Percentiles rank a stretch among this genome's conserved stretches.
Evolutionary conservation across 1,140 invertebrate species (phyloP).

Genomic region (Grapholita molesta): DNA sequence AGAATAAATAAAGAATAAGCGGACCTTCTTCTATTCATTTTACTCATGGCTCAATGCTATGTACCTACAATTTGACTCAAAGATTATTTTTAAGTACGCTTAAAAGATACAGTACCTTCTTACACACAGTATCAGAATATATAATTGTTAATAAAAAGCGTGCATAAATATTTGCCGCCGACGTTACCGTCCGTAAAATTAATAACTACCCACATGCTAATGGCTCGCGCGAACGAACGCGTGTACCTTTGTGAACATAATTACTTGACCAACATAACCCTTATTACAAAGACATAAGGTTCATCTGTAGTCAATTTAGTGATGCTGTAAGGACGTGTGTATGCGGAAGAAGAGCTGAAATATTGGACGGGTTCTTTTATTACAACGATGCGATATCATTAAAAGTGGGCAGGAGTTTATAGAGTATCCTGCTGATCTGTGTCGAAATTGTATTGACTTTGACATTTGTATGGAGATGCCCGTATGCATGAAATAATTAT

Average conservation of each 20-base stretch:
- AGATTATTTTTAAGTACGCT: too few species aligned
- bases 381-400: neutral
- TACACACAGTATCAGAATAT: too few species aligned
- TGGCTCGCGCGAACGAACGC: neutral
- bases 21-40: too few species aligned
- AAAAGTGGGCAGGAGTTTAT: neutral
- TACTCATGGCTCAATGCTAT: too few species aligned
- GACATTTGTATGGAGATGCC: neutral
- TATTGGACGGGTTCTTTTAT: slow-evolving; percentile 11
- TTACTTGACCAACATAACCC: neutral
- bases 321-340: neutral
- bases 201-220: neutral
- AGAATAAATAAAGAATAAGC: too few species aligned
- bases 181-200: neutral
- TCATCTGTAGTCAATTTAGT: neutral
- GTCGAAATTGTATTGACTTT: neutral
- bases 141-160: neutral
- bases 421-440: neutral
- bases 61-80: too few species aligned
- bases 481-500: too few species aligned
- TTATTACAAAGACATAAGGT: neutral
- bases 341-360: neutral
- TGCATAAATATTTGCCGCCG: neutral
- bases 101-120: neutral
- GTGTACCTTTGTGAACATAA: neutral